Evolutionary conservation across 2,113 vertebrate genomes (phyloP).

Genomic region (Apodemus sylvaticus): DNA sequence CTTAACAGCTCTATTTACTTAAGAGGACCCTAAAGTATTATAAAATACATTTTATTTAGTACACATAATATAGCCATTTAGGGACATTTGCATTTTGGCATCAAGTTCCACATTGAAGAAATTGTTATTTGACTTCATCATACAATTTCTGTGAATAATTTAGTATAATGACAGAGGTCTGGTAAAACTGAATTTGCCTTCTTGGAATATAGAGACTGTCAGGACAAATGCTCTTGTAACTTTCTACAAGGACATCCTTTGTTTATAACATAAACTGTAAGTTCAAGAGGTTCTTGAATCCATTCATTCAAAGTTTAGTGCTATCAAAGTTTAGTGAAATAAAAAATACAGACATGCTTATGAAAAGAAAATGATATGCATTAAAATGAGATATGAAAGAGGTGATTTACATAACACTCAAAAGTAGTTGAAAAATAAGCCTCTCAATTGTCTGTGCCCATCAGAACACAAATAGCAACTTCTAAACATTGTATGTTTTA

Average conservation of each 20-base stretch:
- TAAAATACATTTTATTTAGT: slow-evolving; percentile 62
- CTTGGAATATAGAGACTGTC: background rate
- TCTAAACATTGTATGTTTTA: background rate
- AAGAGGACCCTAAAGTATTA: slow-evolving; percentile 21
- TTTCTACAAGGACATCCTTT: background rate
- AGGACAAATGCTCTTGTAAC: background rate
- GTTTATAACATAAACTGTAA: background rate
- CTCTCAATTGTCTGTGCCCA: background rate
- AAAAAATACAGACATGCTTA: background rate
- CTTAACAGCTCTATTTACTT: slow-evolving; percentile 70
- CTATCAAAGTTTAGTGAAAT: background rate
- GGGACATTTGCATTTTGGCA: slow-evolving; percentile 38
- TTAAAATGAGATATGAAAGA: background rate
- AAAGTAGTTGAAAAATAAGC: background rate
- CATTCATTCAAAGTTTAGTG: background rate
- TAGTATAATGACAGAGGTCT: background rate
- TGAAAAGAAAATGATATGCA: background rate
- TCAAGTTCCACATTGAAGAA: background rate
- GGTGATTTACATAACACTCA: too few relatives aligned
- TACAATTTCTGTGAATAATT: slow-evolving; percentile 42
- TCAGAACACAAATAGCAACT: background rate
- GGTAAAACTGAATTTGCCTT: slow-evolving; percentile 19
- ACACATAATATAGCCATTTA: slow-evolving; percentile 20
- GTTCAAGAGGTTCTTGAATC: background rate
- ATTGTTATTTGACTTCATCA: slow-evolving; percentile 1